phyloP scores from a whole-genome alignment of 2,888 invertebrate species.

The Leptinotarsa peninsularis region DNA sequence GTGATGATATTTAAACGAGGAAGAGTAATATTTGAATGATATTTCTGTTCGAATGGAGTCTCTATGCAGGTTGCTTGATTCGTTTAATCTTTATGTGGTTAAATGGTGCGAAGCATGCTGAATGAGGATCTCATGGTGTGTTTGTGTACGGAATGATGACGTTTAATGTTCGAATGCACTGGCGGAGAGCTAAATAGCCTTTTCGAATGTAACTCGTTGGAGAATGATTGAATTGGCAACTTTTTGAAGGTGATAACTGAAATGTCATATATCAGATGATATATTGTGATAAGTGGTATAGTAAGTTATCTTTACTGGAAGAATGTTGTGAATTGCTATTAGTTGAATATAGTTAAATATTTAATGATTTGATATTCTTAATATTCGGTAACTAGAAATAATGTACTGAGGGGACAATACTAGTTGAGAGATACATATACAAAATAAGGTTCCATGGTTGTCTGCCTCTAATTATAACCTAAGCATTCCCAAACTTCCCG shows the following conservation, averaged over 20 bases:
- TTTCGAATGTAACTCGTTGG: constrained; percentile 8
- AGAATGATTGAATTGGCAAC: neutral
- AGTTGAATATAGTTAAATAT: no score
- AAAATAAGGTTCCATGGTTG: no score
- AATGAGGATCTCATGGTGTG: constrained; percentile 16
- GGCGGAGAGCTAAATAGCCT: constrained; percentile 2
- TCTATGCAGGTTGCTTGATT: constrained; percentile 15
- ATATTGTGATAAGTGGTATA: no score
- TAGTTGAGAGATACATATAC: no score
- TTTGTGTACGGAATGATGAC: constrained; percentile 13
- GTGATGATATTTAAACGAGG: constrained; percentile 11
- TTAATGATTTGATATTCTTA: no score
- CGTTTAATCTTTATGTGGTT: constrained; percentile 19
- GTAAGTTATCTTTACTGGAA: no score
- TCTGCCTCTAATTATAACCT: no score
- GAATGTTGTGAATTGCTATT: no score
- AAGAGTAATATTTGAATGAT: constrained; percentile 1
- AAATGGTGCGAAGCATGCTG: constrained; percentile 14
- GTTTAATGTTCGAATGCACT: constrained; percentile 15
- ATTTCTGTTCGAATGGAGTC: constrained; percentile 5
- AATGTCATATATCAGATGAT: no score
- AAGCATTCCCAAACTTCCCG: no score
- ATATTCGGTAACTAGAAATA: no score
- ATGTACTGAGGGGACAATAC: no score
- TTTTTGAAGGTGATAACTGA: neutral